Percentiles rank a stretch among this genome's conserved stretches.
Evolutionary conservation across 2,113 vertebrate genomes (phyloP).

Genomic region (Nicator chloris): DNA sequence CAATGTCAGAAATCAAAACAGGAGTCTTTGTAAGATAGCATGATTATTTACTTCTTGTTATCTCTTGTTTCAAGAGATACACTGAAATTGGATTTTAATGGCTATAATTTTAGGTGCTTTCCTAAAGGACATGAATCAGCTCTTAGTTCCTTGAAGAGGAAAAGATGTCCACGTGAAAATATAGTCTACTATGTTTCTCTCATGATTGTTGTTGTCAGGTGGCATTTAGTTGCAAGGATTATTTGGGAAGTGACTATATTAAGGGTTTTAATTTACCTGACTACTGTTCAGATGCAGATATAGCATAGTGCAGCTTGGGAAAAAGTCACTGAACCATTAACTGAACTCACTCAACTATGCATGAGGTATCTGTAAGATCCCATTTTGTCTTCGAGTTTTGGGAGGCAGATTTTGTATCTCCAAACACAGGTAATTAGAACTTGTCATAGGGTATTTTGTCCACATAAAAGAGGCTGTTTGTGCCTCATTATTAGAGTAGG

Average conservation of each 20-base stretch:
- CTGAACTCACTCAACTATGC: background rate
- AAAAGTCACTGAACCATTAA: background rate
- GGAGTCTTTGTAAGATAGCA: background rate
- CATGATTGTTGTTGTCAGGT: background rate
- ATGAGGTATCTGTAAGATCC: background rate
- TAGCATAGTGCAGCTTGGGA: background rate
- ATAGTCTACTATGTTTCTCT: background rate
- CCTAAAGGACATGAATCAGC: background rate
- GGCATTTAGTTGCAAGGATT: background rate
- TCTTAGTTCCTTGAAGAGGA: background rate
- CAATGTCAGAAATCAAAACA: background rate
- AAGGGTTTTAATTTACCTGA: background rate
- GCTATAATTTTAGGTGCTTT: background rate
- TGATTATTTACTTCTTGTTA: background rate
- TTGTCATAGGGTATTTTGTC: background rate
- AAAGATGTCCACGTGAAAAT: background rate
- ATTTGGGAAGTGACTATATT: background rate
- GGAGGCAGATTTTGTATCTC: background rate
- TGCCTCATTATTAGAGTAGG: background rate
- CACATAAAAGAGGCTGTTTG: background rate
- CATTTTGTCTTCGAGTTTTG: background rate
- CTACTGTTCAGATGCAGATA: background rate
- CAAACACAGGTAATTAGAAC: background rate
- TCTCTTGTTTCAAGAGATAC: background rate
- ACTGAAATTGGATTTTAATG: background rate